These are phyloP conservation scores for Corythaeola cristata DNA, from an alignment of 2,113 vertebrate species.

Conservation along the genomic window DNA sequence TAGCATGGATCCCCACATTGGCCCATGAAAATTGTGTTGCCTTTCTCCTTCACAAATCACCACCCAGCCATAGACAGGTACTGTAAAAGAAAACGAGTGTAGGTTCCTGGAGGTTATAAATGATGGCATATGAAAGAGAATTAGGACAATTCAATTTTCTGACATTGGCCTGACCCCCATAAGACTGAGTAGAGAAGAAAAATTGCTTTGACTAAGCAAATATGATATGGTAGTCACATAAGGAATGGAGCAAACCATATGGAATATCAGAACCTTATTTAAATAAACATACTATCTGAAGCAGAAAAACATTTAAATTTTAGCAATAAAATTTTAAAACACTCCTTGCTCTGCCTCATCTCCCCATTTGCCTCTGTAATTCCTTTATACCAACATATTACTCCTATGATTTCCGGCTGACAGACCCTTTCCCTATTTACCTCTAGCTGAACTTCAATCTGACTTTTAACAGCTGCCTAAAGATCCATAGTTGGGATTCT, in stretches of 20 bases:
- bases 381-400: neutral
- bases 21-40: neutral
- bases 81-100: neutral
- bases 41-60: conserved; percentile 22
- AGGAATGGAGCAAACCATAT: neutral
- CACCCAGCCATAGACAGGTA: neutral
- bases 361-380: neutral
- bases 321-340: neutral
- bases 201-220: conserved; percentile 49
- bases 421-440: neutral
- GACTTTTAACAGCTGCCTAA: conserved; percentile 1
- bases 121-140: conserved; percentile 15
- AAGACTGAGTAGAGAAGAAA: neutral
- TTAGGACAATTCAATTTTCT: conserved; percentile 32
- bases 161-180: neutral
- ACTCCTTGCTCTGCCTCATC: neutral
- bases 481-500: neutral
- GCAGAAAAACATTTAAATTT: conserved; percentile 21
- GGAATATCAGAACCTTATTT: neutral
- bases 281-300: conserved; percentile 28
- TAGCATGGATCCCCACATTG: neutral
- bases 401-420: neutral
- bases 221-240: neutral
- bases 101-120: conserved; percentile 33
- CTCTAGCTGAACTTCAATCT: neutral